Evolutionary conservation across 2,888 invertebrate genomes (phyloP), one percentile per base, ranked within the genome.

Genomic region (Limnephilus lunatus): DNA sequence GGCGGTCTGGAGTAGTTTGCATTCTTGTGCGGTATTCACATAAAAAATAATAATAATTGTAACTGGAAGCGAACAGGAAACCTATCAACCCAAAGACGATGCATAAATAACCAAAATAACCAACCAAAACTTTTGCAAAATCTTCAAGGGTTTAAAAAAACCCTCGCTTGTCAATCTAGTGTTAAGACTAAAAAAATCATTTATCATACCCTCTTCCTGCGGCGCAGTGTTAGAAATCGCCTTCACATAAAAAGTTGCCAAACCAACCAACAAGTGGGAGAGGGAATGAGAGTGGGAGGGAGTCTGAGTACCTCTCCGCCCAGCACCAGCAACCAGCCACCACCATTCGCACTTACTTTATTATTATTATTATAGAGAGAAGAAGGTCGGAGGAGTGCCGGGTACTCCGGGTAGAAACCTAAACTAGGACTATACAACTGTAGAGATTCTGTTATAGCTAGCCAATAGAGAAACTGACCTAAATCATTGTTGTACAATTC

Each of bases 241-340:
- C 90, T 48, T 86, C 35, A 35, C 32, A 44, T 48, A 85, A 90
- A 90, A 82, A 32, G 90, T 90, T 82, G 81, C 68, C 88, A 32
- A 88, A 88, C 68, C 81, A 32, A 83, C 83, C 25, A 35, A 31
- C 68, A 81, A 81, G 83, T 90, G 83, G 90, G 90, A 85, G 90
- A 35, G 25, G 80, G 88, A 25, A 25, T 68, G 68, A 2, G 25
- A 68, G 68, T 68, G 68, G 68, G 68, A 68, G 68, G 68, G 2
- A 68, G 68, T 9, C 68, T 68, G 68, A 68, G 68, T 68, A 3
- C 68, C 68, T 53, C 89, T 81, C 81, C 68, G 89, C 25, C 32
- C 25, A 15, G 19, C 12, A 14, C 48, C 12, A 48, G 48, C 48
- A 0, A 53, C 15, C 15, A 9, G n/a, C 68, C 68, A 68, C 81